A percentile compares a stretch with the other conserved stretches of the same genome.
phyloP scores from a whole-genome alignment of 1,140 invertebrate genomes.

The Eufriesea mexicana region DNA sequence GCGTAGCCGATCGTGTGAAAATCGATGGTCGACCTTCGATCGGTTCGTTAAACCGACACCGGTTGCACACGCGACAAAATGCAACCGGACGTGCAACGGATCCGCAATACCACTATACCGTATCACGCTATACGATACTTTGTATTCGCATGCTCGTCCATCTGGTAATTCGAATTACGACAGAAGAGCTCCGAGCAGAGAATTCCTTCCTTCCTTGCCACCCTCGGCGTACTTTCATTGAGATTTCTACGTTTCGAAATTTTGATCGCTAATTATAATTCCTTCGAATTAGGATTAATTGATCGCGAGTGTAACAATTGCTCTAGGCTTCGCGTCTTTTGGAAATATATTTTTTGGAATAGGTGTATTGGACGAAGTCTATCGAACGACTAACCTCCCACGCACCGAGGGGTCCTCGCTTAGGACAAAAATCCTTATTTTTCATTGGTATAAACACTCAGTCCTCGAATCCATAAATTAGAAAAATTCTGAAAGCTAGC shows the following conservation, averaged over 20 bases:
- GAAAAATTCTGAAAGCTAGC: too few species aligned
- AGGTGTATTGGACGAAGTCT: too few species aligned
- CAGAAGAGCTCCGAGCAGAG: constrained; percentile 4
- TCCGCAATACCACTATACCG: constrained; percentile 32
- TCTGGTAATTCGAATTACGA: constrained; percentile 50
- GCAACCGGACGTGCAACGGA: constrained; percentile 53
- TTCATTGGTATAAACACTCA: too few species aligned
- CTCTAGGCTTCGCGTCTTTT: too few species aligned
- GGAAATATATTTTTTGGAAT: too few species aligned
- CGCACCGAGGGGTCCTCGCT: too few species aligned
- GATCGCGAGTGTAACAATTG: too few species aligned
- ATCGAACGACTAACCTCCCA: too few species aligned
- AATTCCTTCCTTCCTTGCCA: neutral
- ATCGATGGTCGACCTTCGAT: constrained; percentile 59
- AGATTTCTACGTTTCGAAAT: neutral
- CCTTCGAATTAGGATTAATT: too few species aligned
- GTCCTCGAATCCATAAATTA: too few species aligned
- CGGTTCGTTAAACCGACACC: constrained; percentile 64
- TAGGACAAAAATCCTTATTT: too few species aligned
- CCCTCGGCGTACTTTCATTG: neutral
- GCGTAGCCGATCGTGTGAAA: constrained; percentile 58
- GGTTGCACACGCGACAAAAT: constrained; percentile 47
- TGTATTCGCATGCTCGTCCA: constrained; percentile 39
- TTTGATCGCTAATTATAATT: too few species aligned
- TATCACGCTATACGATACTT: constrained; percentile 16